phyloP scores from a whole-genome alignment of 2,888 invertebrate genomes.

The Euzophera pinguis region DNA sequence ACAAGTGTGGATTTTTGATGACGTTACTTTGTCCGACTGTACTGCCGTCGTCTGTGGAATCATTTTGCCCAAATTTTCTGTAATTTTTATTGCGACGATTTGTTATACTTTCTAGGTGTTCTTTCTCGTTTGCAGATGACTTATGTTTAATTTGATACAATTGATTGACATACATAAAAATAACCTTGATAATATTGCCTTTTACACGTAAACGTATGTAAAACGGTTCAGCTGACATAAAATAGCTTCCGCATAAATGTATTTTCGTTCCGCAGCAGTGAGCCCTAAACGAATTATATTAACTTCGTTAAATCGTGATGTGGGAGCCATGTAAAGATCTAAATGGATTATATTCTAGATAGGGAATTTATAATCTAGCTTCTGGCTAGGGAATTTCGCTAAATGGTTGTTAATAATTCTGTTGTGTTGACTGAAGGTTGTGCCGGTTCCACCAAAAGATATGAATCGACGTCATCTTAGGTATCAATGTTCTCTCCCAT shows the following conservation, averaged over 20 bases:
- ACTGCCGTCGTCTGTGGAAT: constrained; percentile 8
- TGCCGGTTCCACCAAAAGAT: too few species aligned
- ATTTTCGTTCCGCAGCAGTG: constrained; percentile 1
- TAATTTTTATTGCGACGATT: background rate
- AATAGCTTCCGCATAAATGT: background rate
- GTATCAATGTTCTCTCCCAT: too few species aligned
- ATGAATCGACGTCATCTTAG: too few species aligned
- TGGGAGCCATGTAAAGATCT: constrained; percentile 9
- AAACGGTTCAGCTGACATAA: background rate
- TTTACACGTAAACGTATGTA: background rate
- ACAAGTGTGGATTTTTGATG: constrained; percentile 22
- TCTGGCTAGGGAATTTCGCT: background rate
- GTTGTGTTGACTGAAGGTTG: too few species aligned
- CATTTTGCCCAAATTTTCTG: background rate
- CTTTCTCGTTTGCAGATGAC: too few species aligned
- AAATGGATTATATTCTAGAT: constrained; percentile 8
- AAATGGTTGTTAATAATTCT: background rate
- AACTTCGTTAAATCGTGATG: constrained; percentile 16
- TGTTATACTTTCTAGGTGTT: background rate
- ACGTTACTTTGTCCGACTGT: constrained; percentile 18
- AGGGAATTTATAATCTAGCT: constrained; percentile 6
- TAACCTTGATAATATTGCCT: background rate
- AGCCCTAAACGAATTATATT: constrained; percentile 5
- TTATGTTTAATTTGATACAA: too few species aligned
- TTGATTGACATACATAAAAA: too few species aligned